Evolutionary conservation across 2,113 vertebrate species (phyloP), one percentile per base, ranked within the genome.

Genomic region (Callaeas wilsoni): DNA sequence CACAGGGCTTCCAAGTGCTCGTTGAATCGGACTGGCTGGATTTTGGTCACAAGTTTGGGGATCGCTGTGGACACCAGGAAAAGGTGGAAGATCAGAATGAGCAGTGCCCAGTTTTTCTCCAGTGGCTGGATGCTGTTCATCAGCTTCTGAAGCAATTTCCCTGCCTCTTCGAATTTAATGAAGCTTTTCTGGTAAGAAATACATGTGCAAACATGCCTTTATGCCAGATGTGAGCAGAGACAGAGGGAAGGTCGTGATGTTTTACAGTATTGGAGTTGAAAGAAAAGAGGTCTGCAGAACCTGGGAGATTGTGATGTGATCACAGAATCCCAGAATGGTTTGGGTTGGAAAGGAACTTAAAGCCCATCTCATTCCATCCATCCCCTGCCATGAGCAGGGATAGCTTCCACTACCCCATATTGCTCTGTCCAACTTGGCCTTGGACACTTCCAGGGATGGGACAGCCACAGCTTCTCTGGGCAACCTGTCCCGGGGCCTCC

Each of bases 101-200:
- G 96, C 99, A 99, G 96, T 99, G 99, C 90, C 99, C 99, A 0
- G 99, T 99, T 93, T 99, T 99, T 96, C 98, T 99, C 81, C 99
- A 99, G 98, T 99, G 99, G 99, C 97, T 99, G 39, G 99, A 99
- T 97, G 99, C 99, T 25, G 98, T 99, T 56, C 99, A 99, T 97
- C 99, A 99, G 98, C 98, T 99, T 93, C 98, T 99, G 94, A 99
- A 99, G 96, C 99, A 99, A 97, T 99, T 99, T 95, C 99, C 99
- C 80, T 99, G 99, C 96, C 98, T 99, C 78, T 99, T 99, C 20
- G 99, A 99, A 98, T 99, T 99, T 97, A 99, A 99, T 1, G 99
- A 99, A 97, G 99, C 99, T 81, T 99, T 99, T 97, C 97, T 99
- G 98, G 99, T 99, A 96, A 97, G 98, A 96, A 75, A 57, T 25